Conservation (phyloP, 2,113 vertebrate species). For the Corydoras maculifer region DNA sequence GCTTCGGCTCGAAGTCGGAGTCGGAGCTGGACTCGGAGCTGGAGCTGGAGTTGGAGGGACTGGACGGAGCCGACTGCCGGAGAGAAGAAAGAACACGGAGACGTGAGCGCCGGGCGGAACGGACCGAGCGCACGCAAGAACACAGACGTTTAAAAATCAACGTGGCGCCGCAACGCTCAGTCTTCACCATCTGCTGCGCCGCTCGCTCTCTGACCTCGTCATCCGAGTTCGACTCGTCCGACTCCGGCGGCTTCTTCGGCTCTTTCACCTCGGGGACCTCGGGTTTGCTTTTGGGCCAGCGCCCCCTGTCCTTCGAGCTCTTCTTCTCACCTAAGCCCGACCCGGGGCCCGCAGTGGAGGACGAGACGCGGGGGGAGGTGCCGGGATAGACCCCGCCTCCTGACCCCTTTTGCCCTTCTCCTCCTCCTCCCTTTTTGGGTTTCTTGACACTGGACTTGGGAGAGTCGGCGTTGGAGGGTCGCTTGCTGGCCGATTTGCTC, state of each 20-base stretch:
- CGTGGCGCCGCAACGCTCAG: too few species aligned
- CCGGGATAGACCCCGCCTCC: constrained; percentile 59
- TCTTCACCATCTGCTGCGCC: too few species aligned
- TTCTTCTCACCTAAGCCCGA: constrained; percentile 79
- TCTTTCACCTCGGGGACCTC: constrained; percentile 82
- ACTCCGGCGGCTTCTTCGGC: constrained; percentile 78
- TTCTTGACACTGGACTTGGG: constrained; percentile 92
- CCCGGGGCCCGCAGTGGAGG: constrained; percentile 52
- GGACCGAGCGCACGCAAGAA: too few species aligned
- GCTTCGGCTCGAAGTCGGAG: constrained; percentile 90
- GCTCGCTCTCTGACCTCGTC: too few species aligned
- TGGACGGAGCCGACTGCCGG: too few species aligned
- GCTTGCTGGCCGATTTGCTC: constrained; percentile 81
- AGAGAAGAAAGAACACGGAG: too few species aligned
- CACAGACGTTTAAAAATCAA: too few species aligned
- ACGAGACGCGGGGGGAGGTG: constrained; percentile 75
- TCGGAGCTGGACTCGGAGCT: constrained; percentile 95
- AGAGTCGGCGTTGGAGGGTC: constrained; percentile 82
- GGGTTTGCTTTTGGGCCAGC: constrained; percentile 75
- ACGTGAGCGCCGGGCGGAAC: too few species aligned
- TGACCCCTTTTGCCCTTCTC: constrained; percentile 73
- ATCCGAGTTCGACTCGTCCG: constrained; percentile 77
- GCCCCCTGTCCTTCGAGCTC: constrained; percentile 83
- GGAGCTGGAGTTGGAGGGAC: constrained; percentile 79
- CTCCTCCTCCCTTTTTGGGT: constrained; percentile 71